Conservation (phyloP, 2,888 invertebrate genomes). For the Clusia tigrina region DNA sequence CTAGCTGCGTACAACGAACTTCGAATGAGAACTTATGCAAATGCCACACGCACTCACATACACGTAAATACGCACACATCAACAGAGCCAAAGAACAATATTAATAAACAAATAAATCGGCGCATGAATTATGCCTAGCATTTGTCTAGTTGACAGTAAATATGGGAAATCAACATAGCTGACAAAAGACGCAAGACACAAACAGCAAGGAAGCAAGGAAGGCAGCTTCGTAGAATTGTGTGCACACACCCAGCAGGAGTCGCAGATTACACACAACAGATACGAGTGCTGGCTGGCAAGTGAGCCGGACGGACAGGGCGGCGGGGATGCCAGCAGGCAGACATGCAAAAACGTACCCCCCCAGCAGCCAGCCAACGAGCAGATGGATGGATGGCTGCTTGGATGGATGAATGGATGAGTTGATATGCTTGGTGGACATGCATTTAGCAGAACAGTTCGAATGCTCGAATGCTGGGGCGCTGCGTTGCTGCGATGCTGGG, state of each 20-base stretch:
- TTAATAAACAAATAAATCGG: constrained; percentile 46
- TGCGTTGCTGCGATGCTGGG: background rate
- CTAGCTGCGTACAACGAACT: constrained; percentile 56
- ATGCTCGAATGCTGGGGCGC: background rate
- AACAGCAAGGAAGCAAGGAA: constrained; percentile 15
- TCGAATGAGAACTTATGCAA: constrained; percentile 59
- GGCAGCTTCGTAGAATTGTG: constrained; percentile 36
- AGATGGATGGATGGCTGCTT: constrained; percentile 26
- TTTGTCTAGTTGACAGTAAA: constrained; percentile 65
- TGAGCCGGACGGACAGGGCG: background rate
- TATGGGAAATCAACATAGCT: constrained; percentile 62
- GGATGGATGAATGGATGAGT: constrained; percentile 20
- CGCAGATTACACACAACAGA: constrained; percentile 60
- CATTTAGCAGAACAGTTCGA: too few species aligned
- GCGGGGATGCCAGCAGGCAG: background rate
- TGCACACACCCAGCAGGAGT: constrained; percentile 60
- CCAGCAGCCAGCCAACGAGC: constrained; percentile 24
- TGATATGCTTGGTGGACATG: background rate
- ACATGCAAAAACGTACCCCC: too few species aligned
- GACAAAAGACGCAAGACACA: constrained; percentile 21
- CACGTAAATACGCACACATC: constrained; percentile 18
- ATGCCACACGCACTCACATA: constrained; percentile 32
- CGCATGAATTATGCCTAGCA: constrained; percentile 64
- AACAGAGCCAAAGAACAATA: background rate
- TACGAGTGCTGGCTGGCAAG: constrained; percentile 40